Percentiles rank a stretch among this genome's conserved stretches.
These are phyloP conservation scores for Ips typographus DNA, from an alignment of 1,140 invertebrate genomes.

Conservation along the genomic window DNA sequence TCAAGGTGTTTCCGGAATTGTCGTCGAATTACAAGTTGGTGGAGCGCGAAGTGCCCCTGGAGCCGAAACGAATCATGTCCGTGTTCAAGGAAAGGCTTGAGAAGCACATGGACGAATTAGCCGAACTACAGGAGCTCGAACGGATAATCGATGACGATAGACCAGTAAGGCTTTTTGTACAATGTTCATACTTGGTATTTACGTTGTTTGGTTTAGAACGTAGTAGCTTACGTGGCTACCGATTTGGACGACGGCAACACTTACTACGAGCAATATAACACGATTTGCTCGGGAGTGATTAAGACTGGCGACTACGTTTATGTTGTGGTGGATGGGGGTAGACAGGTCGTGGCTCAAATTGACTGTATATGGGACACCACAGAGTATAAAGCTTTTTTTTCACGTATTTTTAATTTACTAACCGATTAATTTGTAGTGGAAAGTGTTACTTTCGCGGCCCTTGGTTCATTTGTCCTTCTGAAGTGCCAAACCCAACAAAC, in stretches of 20 bases:
- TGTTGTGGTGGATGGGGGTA: conserved; percentile 81
- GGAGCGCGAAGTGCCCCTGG: conserved; percentile 70
- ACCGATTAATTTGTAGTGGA: conserved; percentile 61
- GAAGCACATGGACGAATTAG: conserved; percentile 88
- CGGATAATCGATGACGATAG: conserved; percentile 54
- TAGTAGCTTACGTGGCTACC: conserved; percentile 64
- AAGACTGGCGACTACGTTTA: conserved; percentile 94
- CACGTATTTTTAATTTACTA: not conserved
- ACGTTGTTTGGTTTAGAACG: conserved; percentile 58
- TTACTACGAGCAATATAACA: conserved; percentile 92
- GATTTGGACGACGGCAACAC: conserved; percentile 70
- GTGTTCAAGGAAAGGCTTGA: conserved; percentile 90
- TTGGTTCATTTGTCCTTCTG: conserved; percentile 85
- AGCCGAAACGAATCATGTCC: conserved; percentile 86
- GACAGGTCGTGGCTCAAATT: conserved; percentile 89
- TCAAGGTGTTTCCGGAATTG: conserved; percentile 78
- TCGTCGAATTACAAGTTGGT: conserved; percentile 67
- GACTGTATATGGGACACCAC: conserved; percentile 91
- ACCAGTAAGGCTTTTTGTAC: conserved; percentile 59
- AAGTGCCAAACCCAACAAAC: conserved; percentile 74
- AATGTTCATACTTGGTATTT: conserved; percentile 12
- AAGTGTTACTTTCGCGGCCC: conserved; percentile 92
- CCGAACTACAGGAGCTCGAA: conserved; percentile 79
- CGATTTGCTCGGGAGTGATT: conserved; percentile 74
- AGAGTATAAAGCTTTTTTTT: conserved; percentile 60